Percentiles rank a stretch among this genome's conserved stretches.
Evolutionary conservation across 2,113 vertebrate species (phyloP).

Genomic region (Chloropsis hardwickii): DNA sequence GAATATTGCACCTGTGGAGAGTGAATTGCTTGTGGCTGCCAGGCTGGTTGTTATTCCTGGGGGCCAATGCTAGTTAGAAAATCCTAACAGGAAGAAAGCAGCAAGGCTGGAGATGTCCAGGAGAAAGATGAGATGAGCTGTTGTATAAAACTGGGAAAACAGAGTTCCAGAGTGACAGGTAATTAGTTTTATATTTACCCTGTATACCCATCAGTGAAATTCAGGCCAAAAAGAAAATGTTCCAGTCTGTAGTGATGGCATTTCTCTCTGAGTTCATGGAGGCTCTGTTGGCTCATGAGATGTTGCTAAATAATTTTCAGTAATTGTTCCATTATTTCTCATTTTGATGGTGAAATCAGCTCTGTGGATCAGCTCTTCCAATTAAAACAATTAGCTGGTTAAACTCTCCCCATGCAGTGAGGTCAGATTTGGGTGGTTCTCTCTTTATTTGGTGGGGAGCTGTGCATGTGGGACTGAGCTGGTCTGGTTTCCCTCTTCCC

Average conservation of each 20-base stretch:
- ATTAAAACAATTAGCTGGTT: background rate
- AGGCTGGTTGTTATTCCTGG: background rate
- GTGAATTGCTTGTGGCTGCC: background rate
- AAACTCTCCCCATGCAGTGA: background rate
- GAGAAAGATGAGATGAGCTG: background rate
- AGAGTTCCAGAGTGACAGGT: background rate
- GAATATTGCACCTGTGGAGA: background rate
- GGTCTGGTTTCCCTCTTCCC: background rate
- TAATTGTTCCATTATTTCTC: background rate
- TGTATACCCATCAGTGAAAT: background rate
- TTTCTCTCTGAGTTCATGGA: background rate
- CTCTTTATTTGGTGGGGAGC: background rate
- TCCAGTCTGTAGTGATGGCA: background rate
- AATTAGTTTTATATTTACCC: background rate
- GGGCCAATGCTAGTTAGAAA: background rate
- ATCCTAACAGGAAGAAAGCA: background rate
- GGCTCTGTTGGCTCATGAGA: background rate
- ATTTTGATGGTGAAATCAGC: background rate
- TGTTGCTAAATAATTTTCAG: background rate
- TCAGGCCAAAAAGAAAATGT: background rate
- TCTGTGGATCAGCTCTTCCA: background rate
- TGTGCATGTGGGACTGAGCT: background rate
- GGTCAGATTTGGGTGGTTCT: background rate
- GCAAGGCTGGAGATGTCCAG: background rate
- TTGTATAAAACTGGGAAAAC: background rate